A percentile compares a stretch with the other conserved stretches of the same genome.
Conservation (phyloP, 2,888 invertebrate genomes). For the Erebia palarica region DNA sequence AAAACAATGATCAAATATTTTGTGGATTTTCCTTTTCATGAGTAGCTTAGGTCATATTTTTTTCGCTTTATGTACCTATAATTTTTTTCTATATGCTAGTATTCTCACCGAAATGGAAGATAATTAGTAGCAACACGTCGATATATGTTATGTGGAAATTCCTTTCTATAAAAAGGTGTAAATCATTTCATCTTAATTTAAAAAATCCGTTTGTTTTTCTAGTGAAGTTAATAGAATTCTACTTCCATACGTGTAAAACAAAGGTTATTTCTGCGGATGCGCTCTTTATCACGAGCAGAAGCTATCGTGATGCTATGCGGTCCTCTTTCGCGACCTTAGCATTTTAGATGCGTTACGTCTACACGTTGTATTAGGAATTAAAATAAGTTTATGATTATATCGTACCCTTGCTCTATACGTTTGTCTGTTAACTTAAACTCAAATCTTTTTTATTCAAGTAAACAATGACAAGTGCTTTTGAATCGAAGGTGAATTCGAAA, state of each 20-base stretch:
- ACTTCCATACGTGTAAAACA: constrained; percentile 16
- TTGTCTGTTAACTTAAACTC: neutral
- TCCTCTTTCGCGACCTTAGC: constrained; percentile 64
- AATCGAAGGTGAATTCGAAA: too few relatives aligned
- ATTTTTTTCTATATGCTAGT: neutral
- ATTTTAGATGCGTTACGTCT: constrained; percentile 49
- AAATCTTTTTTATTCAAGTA: too few relatives aligned
- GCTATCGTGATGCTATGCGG: constrained; percentile 61
- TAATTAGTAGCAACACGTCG: neutral
- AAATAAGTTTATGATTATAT: constrained; percentile 1
- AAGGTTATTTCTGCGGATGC: constrained; percentile 27
- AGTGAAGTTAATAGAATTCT: constrained; percentile 7
- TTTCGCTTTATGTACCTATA: neutral
- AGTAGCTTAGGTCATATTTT: neutral
- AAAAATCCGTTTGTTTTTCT: constrained; percentile 1
- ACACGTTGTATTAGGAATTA: constrained; percentile 6
- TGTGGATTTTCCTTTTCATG: too few relatives aligned
- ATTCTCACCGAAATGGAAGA: neutral
- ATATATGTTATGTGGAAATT: neutral
- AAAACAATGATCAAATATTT: neutral
- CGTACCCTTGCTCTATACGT: constrained; percentile 22
- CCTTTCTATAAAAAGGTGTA: neutral
- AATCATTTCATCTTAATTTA: constrained; percentile 20
- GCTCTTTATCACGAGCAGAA: constrained; percentile 41
- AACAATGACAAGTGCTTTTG: too few relatives aligned